Percentiles rank a stretch among this genome's conserved stretches.
These are phyloP conservation scores for Capra hircus DNA, from an alignment of 2,113 vertebrate species.

Conservation along the genomic window DNA sequence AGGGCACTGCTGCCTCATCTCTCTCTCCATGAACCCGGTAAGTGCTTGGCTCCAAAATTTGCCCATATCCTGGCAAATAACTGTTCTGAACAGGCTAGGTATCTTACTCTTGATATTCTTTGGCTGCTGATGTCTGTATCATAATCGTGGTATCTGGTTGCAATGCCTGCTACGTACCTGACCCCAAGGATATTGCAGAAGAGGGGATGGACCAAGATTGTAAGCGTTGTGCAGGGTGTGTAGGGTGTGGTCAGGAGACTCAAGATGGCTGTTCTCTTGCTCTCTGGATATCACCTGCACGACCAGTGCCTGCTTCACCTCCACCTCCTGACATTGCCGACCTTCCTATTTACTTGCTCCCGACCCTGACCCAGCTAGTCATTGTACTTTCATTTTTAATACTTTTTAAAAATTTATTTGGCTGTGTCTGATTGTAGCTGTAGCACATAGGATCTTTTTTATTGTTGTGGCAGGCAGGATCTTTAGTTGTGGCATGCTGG, in stretches of 20 bases:
- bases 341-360: background rate
- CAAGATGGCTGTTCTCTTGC: background rate
- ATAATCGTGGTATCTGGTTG: background rate
- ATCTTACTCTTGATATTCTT: background rate
- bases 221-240: background rate
- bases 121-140: background rate
- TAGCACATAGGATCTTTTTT: background rate
- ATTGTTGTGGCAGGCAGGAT: background rate
- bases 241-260: background rate
- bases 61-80: background rate
- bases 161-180: background rate
- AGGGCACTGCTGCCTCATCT: background rate
- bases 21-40: background rate
- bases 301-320: background rate
- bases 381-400: background rate
- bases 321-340: background rate
- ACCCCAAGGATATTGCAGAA: background rate
- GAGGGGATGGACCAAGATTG: background rate
- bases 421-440: background rate
- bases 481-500: background rate
- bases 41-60: background rate
- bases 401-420: background rate
- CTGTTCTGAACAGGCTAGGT: background rate
- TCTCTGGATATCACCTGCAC: background rate
- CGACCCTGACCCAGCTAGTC: background rate